Percentiles rank a stretch among this genome's conserved stretches.
Evolutionary conservation across 2,888 invertebrate species (phyloP).

Genomic region (Callosobruchus maculatus): DNA sequence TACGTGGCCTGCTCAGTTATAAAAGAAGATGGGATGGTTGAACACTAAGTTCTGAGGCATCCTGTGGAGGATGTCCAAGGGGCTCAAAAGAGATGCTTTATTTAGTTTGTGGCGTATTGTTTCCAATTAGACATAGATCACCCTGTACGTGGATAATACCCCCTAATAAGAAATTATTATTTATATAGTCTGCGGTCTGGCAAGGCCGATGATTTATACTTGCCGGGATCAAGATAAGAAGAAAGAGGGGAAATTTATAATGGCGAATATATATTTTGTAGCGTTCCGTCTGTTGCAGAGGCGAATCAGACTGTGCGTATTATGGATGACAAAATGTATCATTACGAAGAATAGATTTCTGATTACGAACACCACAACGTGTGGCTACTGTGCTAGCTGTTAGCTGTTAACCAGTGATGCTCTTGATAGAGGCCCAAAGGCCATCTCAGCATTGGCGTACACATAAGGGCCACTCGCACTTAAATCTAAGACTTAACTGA

Average conservation of each 20-base stretch:
- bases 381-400: neutral
- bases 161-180: neutral
- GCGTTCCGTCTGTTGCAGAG: neutral
- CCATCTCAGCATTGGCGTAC: no score
- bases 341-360: neutral
- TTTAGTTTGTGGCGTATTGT: no score
- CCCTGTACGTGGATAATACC: neutral
- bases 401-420: neutral
- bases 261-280: neutral
- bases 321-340: neutral
- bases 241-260: neutral
- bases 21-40: no score
- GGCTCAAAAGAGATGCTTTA: no score
- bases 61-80: no score
- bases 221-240: neutral
- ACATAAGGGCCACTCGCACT: no score
- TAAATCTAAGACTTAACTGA: no score
- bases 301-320: neutral
- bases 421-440: neutral
- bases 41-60: no score
- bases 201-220: neutral
- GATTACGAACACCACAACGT: neutral
- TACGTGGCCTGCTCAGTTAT: no score
- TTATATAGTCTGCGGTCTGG: neutral
- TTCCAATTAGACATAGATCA: neutral